Evolutionary conservation across 2,113 vertebrate genomes (phyloP).

Genomic region (Catharus fuscescens): DNA sequence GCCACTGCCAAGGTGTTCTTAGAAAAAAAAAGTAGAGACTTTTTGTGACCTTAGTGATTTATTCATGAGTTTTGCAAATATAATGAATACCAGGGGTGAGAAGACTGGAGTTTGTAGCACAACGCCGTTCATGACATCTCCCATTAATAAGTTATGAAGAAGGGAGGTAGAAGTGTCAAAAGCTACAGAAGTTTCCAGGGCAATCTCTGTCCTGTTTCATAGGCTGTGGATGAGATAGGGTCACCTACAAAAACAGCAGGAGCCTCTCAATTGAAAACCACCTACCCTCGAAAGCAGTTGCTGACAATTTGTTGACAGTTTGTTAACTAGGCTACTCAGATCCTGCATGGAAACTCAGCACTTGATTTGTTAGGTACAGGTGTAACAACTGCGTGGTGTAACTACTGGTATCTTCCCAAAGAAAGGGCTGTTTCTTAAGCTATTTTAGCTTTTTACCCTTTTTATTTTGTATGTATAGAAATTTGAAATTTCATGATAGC

Average conservation of each 20-base stretch:
- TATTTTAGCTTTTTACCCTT: neutral
- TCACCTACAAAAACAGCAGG: neutral
- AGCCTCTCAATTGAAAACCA: neutral
- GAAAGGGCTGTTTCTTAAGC: neutral
- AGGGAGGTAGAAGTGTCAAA: neutral
- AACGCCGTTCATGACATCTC: neutral
- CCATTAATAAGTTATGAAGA: neutral
- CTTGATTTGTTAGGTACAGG: neutral
- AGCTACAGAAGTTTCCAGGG: neutral
- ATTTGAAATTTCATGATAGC: neutral
- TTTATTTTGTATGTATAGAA: neutral
- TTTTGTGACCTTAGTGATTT: neutral
- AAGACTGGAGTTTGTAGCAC: neutral
- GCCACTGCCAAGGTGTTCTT: neutral
- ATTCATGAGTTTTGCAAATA: neutral
- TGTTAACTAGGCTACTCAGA: neutral
- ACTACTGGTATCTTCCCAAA: neutral
- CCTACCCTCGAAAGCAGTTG: neutral
- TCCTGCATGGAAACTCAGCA: neutral
- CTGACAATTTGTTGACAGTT: neutral
- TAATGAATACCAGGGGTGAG: neutral
- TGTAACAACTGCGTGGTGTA: neutral
- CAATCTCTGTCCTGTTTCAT: neutral
- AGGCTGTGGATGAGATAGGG: neutral
- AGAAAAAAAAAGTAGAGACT: neutral